A percentile compares a stretch with the other conserved stretches of the same genome.
These are phyloP conservation scores for Amphimallon solstitiale DNA, from an alignment of 2,888 invertebrate genomes.

Conservation along the genomic window DNA sequence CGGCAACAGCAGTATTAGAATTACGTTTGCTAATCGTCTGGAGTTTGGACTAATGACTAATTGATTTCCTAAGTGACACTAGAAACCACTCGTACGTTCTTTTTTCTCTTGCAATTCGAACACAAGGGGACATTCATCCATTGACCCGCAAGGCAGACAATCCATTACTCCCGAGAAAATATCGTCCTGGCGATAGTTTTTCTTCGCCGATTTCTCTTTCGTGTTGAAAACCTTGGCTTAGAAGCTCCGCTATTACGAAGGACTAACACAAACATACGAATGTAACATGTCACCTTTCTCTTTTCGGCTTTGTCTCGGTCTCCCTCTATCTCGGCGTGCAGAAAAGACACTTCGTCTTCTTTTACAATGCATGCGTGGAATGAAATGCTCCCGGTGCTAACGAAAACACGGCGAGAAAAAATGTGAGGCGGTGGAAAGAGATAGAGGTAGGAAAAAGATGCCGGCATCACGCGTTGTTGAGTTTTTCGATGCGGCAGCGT, in stretches of 20 bases:
- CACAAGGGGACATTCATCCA: constrained; percentile 1
- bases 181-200: background rate
- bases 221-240: background rate
- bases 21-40: background rate
- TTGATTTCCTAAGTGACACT: constrained; percentile 10
- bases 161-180: constrained; percentile 2
- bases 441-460: background rate
- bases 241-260: background rate
- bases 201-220: background rate
- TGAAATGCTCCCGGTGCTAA: background rate
- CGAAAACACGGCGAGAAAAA: background rate
- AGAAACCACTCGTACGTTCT: background rate
- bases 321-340: background rate
- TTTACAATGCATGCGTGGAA: too few species aligned
- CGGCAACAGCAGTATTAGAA: background rate
- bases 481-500: background rate
- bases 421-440: background rate
- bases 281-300: background rate
- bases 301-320: background rate
- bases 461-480: constrained; percentile 8
- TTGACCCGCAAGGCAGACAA: background rate
- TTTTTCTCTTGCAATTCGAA: background rate
- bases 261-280: background rate
- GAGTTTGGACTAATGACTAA: constrained; percentile 12
- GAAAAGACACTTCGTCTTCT: background rate